Base-by-base conservation (phyloP, 2,797 vertebrate genomes). In the Cynopterus sphinx region DNA sequence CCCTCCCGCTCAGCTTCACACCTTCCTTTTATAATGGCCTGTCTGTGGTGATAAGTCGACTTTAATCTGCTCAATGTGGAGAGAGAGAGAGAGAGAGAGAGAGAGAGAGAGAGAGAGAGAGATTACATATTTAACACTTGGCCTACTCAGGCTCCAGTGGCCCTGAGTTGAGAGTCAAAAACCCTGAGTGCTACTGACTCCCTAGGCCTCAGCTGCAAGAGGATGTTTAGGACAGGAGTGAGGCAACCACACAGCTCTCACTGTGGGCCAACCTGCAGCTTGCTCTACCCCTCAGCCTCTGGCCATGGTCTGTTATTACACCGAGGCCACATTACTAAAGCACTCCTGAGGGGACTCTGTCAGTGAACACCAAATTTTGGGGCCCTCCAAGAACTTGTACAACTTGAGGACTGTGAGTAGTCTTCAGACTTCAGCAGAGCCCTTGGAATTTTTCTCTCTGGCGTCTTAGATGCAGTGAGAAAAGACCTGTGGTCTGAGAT, bases 11-110 rank as follows among this genome's bases (percentile, higher is more conserved):
- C 51, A 63, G 63, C n/a, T 51, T 75, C 46, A 22, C 31, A 57
- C 59, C 49, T 95, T 95, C 36, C 61, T 95, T 95, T n/a, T 57
- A 16, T 71, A 39, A n/a, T n/a, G 68, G 79, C 17, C 31, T 36
- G 13, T 81, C 12, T 55, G 28, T 51, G 63, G 10, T 74, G 24
- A n/a, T 78, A 26, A 77, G 6, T 73, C 39, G 51, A 49, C 12
- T 22, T 67, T 43, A 83, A 65, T 55, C 55, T 89, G 43, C 22
- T 77, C 77, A 79, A 5, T 87, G 65, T 33, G 33, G 33, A 33
- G 33, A 33, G 33, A 33, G 33, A 33, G 33, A 33, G 33, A 33
- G 36, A 13, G 31, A 70, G 65, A 88, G 43, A 83, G 41, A 84
- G 16, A 79, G 33, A 33, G 33, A 33, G 33, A 33, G 33, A 33